These are phyloP conservation scores for Drosophila pectinifera DNA, from an alignment of 1,140 invertebrate species.

Conservation along the genomic window DNA sequence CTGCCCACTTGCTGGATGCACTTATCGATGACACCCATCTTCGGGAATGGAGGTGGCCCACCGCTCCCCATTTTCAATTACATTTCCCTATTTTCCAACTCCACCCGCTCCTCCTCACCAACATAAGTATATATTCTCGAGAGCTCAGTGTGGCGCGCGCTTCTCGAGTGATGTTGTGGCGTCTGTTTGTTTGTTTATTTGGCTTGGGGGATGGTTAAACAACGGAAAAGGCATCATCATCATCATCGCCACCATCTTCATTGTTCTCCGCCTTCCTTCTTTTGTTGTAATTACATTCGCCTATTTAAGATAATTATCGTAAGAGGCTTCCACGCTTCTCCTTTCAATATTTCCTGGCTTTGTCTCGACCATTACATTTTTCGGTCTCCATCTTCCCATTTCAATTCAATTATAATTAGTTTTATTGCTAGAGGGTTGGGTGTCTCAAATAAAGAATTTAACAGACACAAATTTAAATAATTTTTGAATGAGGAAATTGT, in stretches of 20 bases:
- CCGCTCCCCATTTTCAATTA: conserved; percentile 6
- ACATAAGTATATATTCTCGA: conserved; percentile 23
- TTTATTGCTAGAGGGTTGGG: conserved; percentile 11
- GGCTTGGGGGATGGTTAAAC: conserved; percentile 33
- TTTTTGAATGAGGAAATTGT: not conserved
- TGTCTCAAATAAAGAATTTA: conserved; percentile 3
- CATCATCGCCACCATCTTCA: conserved; percentile 17
- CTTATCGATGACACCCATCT: conserved; percentile 60
- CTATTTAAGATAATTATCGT: conserved; percentile 69
- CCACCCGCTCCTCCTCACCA: not conserved
- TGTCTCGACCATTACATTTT: conserved; percentile 14
- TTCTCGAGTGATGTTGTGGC: conserved; percentile 67
- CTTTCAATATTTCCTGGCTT: conserved; percentile 40
- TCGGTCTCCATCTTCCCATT: not conserved
- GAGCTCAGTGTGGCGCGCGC: conserved; percentile 52
- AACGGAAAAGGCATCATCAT: conserved; percentile 6
- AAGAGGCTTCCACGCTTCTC: conserved; percentile 56
- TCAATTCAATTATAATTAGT: conserved; percentile 53
- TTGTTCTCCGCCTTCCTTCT: conserved; percentile 23
- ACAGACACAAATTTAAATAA: conserved; percentile 1
- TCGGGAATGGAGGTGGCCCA: not conserved
- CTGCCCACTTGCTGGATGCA: conserved; percentile 38
- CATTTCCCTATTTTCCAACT: conserved; percentile 9
- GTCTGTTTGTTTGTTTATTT: conserved; percentile 71
- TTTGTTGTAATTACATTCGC: conserved; percentile 58